Evolutionary conservation across 2,113 vertebrate species (phyloP).

Genomic region (Corythaixoides concolor): DNA sequence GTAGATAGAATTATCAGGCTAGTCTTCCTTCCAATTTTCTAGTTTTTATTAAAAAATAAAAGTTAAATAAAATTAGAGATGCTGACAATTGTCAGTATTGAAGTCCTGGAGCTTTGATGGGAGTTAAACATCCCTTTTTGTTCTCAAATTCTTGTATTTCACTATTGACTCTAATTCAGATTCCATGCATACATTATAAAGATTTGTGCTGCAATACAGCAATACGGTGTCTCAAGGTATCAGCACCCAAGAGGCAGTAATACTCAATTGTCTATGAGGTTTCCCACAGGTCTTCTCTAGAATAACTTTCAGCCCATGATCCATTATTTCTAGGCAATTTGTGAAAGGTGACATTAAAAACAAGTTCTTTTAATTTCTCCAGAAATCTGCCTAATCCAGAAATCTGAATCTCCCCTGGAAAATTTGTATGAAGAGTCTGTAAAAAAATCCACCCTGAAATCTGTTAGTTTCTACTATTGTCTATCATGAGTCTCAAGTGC

Average conservation of each 20-base stretch:
- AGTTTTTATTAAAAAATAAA: background rate
- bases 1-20: background rate
- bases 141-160: background rate
- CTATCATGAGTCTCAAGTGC: background rate
- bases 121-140: background rate
- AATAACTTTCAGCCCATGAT: background rate
- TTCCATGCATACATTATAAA: background rate
- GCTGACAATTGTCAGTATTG: background rate
- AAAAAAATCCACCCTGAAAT: background rate
- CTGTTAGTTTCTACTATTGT: background rate
- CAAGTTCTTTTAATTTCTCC: background rate
- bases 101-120: background rate
- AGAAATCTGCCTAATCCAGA: background rate
- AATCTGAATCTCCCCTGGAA: background rate
- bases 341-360: background rate
- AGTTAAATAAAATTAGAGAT: background rate
- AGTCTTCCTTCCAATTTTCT: background rate
- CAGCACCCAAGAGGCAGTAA: background rate
- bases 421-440: background rate
- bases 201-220: background rate
- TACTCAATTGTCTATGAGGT: background rate
- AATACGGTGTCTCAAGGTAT: background rate
- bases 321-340: background rate
- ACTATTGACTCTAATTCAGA: background rate
- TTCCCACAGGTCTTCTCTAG: background rate